Percentiles rank a stretch among this genome's conserved stretches.
phyloP scores from a whole-genome alignment of 2,797 vertebrate species.

The Enteromius paludinosus region DNA sequence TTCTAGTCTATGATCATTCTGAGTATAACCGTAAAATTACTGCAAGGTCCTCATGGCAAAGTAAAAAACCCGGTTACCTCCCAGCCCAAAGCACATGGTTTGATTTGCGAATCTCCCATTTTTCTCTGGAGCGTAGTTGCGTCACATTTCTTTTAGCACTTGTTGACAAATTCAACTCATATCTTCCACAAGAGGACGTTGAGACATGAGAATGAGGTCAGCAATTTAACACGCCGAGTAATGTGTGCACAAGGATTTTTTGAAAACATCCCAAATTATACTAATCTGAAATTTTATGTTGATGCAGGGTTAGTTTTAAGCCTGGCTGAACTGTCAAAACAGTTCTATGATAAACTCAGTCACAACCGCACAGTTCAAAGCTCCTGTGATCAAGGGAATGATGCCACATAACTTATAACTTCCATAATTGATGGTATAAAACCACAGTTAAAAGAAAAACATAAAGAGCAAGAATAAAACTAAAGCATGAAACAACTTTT shows the following conservation, averaged over 20 bases:
- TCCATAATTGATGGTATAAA: not conserved
- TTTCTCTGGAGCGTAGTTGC: slow-evolving; percentile 5
- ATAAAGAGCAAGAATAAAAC: not conserved
- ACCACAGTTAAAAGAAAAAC: not conserved
- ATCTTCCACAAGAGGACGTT: slow-evolving; percentile 7
- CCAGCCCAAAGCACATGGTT: slow-evolving; percentile 12
- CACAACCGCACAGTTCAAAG: slow-evolving; percentile 11
- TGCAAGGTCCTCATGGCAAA: not conserved
- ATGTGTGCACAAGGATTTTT: not conserved
- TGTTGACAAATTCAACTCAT: slow-evolving; percentile 12
- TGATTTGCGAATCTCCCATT: slow-evolving; percentile 23
- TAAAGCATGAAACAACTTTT: not conserved
- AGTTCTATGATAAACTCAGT: not conserved
- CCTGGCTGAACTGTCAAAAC: slow-evolving; percentile 35
- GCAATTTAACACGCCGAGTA: not conserved
- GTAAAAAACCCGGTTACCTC: not conserved
- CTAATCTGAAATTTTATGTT: not conserved
- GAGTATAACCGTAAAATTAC: slow-evolving; percentile 4
- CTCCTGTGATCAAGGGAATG: slow-evolving; percentile 11
- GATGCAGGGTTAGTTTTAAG: not conserved
- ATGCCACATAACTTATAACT: not conserved
- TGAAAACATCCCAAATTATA: slow-evolving; percentile 18
- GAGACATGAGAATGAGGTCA: slow-evolving; percentile 8
- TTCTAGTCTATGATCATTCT: not conserved
- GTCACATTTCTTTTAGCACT: slow-evolving; percentile 38